Evolutionary conservation across 2,113 vertebrate species (phyloP).

Genomic region (Gavia stellata): DNA sequence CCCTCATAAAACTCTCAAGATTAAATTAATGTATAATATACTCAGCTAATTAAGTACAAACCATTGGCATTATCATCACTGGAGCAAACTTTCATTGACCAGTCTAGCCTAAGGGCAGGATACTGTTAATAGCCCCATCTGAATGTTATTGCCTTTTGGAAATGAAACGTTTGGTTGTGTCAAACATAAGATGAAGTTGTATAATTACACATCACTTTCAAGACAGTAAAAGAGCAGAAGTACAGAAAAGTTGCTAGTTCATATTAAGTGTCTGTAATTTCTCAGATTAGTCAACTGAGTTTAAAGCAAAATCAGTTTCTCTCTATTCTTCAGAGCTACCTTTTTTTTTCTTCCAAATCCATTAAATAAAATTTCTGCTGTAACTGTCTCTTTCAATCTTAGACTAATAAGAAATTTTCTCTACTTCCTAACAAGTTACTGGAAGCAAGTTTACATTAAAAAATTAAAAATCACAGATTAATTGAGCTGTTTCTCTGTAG

Average conservation of each 20-base stretch:
- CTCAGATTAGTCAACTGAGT: background rate
- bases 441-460: background rate
- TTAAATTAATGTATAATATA: background rate
- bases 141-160: background rate
- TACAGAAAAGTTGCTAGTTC: background rate
- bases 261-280: background rate
- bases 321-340: background rate
- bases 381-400: background rate
- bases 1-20: background rate
- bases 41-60: slow-evolving; percentile 1
- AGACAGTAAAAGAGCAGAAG: background rate
- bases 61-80: background rate
- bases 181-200: background rate
- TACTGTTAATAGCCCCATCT: background rate
- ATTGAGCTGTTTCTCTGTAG: background rate
- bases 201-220: background rate
- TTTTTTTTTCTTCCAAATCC: background rate
- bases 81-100: background rate
- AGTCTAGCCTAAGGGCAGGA: background rate
- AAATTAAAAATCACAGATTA: background rate
- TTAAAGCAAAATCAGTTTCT: background rate
- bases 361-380: background rate
- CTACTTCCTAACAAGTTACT: background rate
- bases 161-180: background rate
- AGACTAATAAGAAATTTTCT: background rate